Evolutionary conservation across 2,888 invertebrate species (phyloP), one percentile per base, ranked within the genome.

Genomic region (Belgica antarctica): DNA sequence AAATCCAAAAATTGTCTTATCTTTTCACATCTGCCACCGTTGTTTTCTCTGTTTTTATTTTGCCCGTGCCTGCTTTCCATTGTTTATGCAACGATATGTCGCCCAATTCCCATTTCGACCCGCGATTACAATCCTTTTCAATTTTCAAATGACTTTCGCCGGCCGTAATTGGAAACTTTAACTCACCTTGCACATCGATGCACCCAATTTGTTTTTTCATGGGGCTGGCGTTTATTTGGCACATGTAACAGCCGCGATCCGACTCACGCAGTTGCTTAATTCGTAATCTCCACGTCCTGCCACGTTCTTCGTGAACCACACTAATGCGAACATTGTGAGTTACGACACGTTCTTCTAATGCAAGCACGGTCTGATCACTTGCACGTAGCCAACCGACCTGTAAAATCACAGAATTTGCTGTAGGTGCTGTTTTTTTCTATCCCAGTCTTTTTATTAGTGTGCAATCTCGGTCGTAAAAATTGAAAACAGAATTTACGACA

Each of bases 361-460:
- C 91, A 70, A 94, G 83, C 41, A 94, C 89, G n/a, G 93, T 94
- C 80, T 94, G 92, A 81, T 94, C 93, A 77, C 93, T 92, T 8
- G 90, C 91, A 74, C 92, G 84, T 71, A 94, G 83, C 94, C 93
- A 94, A 52, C 92, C 94, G 71, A 94, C 91, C 94, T 94, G 82
- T 2, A 78, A 77, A 73, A 52, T 52, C 19, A 19, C 7, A 52
- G 52, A 52, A 52, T 22, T 47, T 22, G 15, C 17, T 15, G 34
- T 1, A 34, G 24, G 19, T 36, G n/a, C 24, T 62, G 62, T 62
- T 8, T 25, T 62, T 34, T n/a, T n/a, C n/a, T n/a, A n/a, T n/a
- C n/a, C n/a, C n/a, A n/a, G n/a, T n/a, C n/a, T n/a, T 25, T 34
- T 27, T 62, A 28, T 52, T 19, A 41, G 24, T 59, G 34, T 57